Percentiles rank a stretch among this genome's conserved stretches.
Evolutionary conservation across 2,113 vertebrate genomes (phyloP).

Genomic region (Gopherus flavomarginatus): DNA sequence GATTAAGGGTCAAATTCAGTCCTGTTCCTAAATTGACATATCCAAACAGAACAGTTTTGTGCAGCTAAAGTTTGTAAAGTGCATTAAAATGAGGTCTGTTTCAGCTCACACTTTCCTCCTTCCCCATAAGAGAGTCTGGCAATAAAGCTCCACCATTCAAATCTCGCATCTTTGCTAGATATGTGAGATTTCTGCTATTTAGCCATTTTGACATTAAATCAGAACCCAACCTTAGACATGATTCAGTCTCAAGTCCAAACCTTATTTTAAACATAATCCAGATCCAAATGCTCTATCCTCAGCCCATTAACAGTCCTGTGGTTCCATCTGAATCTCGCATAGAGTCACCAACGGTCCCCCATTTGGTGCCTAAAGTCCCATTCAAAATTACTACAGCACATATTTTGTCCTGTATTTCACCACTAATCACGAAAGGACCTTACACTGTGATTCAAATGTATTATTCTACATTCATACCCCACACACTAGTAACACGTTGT

Average conservation of each 20-base stretch:
- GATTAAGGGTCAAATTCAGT: conserved; percentile 10
- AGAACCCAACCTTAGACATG: neutral
- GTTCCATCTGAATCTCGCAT: neutral
- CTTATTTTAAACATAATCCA: neutral
- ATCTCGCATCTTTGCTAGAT: neutral
- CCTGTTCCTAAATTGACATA: neutral
- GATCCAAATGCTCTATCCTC: neutral
- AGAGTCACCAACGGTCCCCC: neutral
- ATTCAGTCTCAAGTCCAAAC: neutral
- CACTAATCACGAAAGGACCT: neutral
- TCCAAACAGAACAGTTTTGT: neutral
- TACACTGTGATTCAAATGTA: fast-evolving
- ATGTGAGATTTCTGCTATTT: neutral
- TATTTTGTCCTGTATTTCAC: neutral
- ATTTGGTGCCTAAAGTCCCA: neutral
- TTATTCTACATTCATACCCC: neutral
- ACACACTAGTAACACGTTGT: neutral
- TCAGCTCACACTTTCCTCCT: neutral
- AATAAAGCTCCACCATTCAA: neutral
- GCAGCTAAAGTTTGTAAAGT: neutral
- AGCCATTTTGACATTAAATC: neutral
- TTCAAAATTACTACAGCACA: neutral
- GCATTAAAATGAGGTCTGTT: neutral
- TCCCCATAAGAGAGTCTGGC: neutral
- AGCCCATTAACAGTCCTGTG: neutral